Conservation (phyloP, 2,797 vertebrate genomes). For the Kryptolebias ocellatus region DNA sequence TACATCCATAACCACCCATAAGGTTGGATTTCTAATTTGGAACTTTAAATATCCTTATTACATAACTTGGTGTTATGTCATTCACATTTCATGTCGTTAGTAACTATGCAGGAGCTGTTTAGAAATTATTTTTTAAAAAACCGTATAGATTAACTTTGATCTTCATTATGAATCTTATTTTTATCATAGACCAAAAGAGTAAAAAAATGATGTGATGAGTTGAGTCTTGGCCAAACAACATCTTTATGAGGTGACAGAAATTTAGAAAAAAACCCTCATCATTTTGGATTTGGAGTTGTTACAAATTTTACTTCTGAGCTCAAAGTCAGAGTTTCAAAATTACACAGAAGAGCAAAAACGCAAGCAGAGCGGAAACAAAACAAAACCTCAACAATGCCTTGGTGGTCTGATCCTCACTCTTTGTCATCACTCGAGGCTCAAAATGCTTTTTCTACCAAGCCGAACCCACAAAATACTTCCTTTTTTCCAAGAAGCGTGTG, state of each 20-base stretch:
- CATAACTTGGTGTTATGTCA: too few relatives aligned
- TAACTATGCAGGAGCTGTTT: too few relatives aligned
- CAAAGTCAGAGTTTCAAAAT: constrained; percentile 47
- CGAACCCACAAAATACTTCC: constrained; percentile 50
- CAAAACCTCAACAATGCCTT: constrained; percentile 58
- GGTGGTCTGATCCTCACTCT: constrained; percentile 54
- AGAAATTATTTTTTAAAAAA: too few relatives aligned
- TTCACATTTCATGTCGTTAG: too few relatives aligned
- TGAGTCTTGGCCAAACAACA: constrained; percentile 59
- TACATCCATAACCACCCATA: too few relatives aligned
- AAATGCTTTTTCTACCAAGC: constrained; percentile 25
- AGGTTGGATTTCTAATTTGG: too few relatives aligned
- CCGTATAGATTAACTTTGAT: too few relatives aligned
- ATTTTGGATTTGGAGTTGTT: constrained; percentile 40
- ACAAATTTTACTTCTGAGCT: constrained; percentile 29
- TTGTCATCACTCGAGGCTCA: constrained; percentile 41
- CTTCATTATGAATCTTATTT: too few relatives aligned
- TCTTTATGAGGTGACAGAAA: constrained; percentile 66
- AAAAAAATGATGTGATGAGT: not conserved
- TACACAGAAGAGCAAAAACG: constrained; percentile 27
- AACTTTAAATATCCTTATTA: too few relatives aligned
- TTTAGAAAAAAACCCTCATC: constrained; percentile 50
- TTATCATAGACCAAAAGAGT: not conserved
- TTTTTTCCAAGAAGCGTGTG: constrained; percentile 40
- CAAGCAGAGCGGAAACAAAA: constrained; percentile 37